phyloP scores from a whole-genome alignment of 2,888 invertebrate genomes.

The Argyresthia goedartella region DNA sequence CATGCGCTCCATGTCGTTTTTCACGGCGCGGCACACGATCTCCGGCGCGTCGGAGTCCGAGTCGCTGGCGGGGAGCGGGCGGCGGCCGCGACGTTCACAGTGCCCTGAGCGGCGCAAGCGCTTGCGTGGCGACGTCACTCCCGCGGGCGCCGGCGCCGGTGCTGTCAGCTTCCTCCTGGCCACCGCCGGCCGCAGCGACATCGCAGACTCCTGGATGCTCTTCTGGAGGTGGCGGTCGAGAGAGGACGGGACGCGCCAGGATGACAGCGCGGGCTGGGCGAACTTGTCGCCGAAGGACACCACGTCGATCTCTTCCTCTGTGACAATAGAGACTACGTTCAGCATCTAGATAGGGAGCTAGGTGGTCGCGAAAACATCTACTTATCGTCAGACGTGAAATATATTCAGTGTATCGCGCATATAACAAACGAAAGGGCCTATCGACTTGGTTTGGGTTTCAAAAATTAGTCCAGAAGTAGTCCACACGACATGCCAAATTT shows the following conservation, averaged over 20 bases:
- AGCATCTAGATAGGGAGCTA: constrained; percentile 13
- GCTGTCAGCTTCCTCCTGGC: constrained; percentile 70
- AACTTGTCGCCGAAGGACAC: constrained; percentile 76
- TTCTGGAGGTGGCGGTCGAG: constrained; percentile 77
- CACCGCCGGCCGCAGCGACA: constrained; percentile 46
- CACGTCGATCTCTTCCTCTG: constrained; percentile 90
- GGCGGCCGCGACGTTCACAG: constrained; percentile 50
- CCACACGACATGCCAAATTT: too few relatives aligned
- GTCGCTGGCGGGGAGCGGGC: constrained; percentile 54
- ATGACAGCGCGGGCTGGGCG: constrained; percentile 32
- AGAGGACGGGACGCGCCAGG: constrained; percentile 74
- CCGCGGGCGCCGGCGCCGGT: constrained; percentile 50
- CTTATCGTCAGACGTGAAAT: too few relatives aligned
- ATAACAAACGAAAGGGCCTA: too few relatives aligned
- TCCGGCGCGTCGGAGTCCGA: constrained; percentile 76
- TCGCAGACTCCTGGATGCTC: constrained; percentile 69
- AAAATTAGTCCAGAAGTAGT: too few relatives aligned
- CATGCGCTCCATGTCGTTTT: constrained; percentile 94
- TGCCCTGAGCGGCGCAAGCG: constrained; percentile 45
- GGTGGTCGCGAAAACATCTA: neutral
- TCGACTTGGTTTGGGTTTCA: too few relatives aligned
- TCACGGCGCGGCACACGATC: constrained; percentile 84
- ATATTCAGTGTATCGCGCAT: too few relatives aligned
- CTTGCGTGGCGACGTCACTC: constrained; percentile 32
- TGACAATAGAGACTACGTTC: constrained; percentile 54